Percentiles rank a stretch among this genome's conserved stretches.
Evolutionary conservation across 2,888 invertebrate species (phyloP).

Genomic region (Stenchaetothrips biformis): DNA sequence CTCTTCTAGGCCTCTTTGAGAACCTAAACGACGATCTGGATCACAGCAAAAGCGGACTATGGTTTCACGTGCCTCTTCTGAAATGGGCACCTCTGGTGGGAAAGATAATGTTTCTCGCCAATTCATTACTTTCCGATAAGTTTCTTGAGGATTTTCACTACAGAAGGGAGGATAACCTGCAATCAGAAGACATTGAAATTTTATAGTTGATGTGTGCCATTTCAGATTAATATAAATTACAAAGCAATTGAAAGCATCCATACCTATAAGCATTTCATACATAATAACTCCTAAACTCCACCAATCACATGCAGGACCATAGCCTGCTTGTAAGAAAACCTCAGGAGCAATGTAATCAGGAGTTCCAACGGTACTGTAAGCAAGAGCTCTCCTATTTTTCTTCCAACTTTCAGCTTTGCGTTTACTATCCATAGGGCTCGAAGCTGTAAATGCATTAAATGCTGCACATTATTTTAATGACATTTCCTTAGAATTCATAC

Average conservation of each 20-base stretch:
- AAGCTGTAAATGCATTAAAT: conserved; percentile 47
- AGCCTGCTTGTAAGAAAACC: conserved; percentile 96
- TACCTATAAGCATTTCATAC: conserved; percentile 99
- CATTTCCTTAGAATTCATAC: not conserved
- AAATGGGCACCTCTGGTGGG: conserved; percentile 98
- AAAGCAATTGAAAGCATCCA: conserved; percentile 37
- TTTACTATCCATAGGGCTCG: conserved; percentile 92
- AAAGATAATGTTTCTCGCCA: conserved; percentile 98
- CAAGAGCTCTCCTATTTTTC: conserved; percentile 89
- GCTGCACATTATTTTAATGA: not conserved
- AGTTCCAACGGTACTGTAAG: conserved; percentile 92
- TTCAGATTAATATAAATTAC: not conserved
- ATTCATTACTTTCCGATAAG: conserved; percentile 97
- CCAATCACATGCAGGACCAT: conserved; percentile 98
- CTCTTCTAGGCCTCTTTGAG: conserved; percentile 87
- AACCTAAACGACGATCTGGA: conserved; percentile 85
- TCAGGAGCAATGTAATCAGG: conserved; percentile 99
- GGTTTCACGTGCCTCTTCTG: conserved; percentile 93
- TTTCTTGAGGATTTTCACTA: conserved; percentile 96
- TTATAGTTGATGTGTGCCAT: not conserved
- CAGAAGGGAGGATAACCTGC: conserved; percentile 97
- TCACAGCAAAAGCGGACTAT: conserved; percentile 96
- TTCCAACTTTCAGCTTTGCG: conserved; percentile 99
- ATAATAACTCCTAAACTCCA: conserved; percentile 99
- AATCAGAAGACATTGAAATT: conserved; percentile 30